Evolutionary conservation across 2,888 invertebrate species (phyloP).

Genomic region (Pandemis heparana): DNA sequence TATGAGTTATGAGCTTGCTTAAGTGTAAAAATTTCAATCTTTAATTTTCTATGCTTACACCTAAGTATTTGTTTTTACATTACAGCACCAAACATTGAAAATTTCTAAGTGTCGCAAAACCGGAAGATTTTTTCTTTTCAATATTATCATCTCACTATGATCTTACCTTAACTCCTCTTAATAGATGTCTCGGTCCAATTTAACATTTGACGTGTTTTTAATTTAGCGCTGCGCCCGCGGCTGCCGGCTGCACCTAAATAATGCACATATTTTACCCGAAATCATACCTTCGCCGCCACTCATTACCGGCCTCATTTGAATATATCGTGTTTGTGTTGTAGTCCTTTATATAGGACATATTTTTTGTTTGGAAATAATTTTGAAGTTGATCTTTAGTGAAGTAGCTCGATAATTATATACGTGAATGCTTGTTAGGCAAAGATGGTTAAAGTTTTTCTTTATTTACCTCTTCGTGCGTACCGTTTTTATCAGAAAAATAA

Average conservation of each 20-base stretch:
- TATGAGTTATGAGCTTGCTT: too few relatives aligned
- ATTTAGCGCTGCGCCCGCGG: conserved; percentile 83
- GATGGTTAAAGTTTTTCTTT: not conserved
- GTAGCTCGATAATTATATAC: conserved; percentile 35
- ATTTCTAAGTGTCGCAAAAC: too few relatives aligned
- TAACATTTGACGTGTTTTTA: conserved; percentile 86
- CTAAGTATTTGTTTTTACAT: too few relatives aligned
- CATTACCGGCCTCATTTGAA: conserved; percentile 50
- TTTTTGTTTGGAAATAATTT: conserved; percentile 39
- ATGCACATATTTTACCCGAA: conserved; percentile 72
- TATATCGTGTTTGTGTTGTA: conserved; percentile 44
- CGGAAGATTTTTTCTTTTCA: not conserved
- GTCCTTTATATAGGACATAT: conserved; percentile 38
- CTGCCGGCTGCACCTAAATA: conserved; percentile 76
- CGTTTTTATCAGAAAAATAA: not conserved
- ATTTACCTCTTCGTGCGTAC: not conserved
- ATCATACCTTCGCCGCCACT: conserved; percentile 44
- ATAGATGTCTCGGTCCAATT: conserved; percentile 86
- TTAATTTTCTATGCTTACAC: too few relatives aligned
- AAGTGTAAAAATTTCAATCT: too few relatives aligned
- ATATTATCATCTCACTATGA: conserved; percentile 51
- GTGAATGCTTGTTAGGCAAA: conserved; percentile 1
- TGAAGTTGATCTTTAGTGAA: conserved; percentile 23
- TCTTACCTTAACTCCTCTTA: conserved; percentile 68
- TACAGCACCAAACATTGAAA: too few relatives aligned